These are phyloP conservation scores for Grus americana DNA, from an alignment of 2,113 vertebrate species.

Conservation along the genomic window DNA sequence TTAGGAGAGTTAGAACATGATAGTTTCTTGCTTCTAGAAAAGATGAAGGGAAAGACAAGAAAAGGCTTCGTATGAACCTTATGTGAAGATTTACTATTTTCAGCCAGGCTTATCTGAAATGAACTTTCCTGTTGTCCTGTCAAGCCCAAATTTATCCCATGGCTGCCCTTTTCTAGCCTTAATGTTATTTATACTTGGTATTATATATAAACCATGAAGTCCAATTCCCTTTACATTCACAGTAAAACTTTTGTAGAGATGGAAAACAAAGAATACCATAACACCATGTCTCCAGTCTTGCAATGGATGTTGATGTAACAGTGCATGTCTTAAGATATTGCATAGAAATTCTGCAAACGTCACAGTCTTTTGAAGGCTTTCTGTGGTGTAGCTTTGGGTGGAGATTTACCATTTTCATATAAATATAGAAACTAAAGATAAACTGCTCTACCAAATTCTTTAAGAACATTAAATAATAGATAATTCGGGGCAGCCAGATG, in stretches of 20 bases:
- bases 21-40: background rate
- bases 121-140: background rate
- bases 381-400: background rate
- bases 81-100: background rate
- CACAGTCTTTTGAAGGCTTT: background rate
- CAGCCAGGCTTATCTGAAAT: background rate
- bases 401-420: background rate
- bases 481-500: background rate
- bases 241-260: background rate
- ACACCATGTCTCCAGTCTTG: background rate
- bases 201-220: background rate
- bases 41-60: background rate
- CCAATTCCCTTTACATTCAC: background rate
- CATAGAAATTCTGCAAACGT: background rate
- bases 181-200: background rate
- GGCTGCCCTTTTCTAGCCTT: background rate
- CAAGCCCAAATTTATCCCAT: slow-evolving; percentile 6
- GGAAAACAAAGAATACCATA: background rate
- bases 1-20: background rate
- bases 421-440: background rate
- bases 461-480: background rate
- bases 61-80: background rate
- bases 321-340: background rate
- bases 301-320: background rate
- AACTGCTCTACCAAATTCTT: background rate